A percentile compares a stretch with the other conserved stretches of the same genome.
Evolutionary conservation across 2,888 invertebrate species (phyloP).

Genomic region (Aspidapion aeneum): DNA sequence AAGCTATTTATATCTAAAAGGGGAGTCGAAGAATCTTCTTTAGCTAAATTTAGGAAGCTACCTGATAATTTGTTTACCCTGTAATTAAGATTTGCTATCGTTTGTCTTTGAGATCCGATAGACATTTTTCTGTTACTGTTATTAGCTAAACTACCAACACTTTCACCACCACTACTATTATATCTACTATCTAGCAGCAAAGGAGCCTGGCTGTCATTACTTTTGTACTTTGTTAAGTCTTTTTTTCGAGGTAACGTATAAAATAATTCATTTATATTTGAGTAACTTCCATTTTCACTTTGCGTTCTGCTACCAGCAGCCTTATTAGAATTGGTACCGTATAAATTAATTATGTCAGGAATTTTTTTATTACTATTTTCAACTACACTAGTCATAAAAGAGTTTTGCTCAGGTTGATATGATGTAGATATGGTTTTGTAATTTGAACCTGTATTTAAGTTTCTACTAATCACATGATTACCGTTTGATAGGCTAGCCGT

Average conservation of each 20-base stretch:
- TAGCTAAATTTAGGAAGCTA: constrained; percentile 66
- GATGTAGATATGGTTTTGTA: neutral
- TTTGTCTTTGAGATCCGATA: constrained; percentile 46
- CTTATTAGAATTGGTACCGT: constrained; percentile 32
- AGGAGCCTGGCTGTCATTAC: constrained; percentile 70
- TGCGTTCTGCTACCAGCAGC: constrained; percentile 32
- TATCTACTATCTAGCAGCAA: constrained; percentile 66
- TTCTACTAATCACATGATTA: neutral
- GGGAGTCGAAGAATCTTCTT: constrained; percentile 58
- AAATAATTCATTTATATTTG: constrained; percentile 50
- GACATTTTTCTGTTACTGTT: constrained; percentile 50
- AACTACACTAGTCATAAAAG: neutral
- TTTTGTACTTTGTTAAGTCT: constrained; percentile 41
- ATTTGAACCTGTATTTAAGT: neutral
- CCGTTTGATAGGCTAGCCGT: neutral
- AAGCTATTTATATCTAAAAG: constrained; percentile 59
- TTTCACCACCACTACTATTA: constrained; percentile 69
- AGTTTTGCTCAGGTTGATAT: neutral
- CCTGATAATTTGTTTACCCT: constrained; percentile 57
- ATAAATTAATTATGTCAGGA: constrained; percentile 44
- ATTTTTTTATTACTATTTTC: constrained; percentile 31
- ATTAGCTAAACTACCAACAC: constrained; percentile 49
- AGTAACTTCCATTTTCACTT: constrained; percentile 45
- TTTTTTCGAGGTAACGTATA: constrained; percentile 62
- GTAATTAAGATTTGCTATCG: constrained; percentile 35